A percentile compares a stretch with the other conserved stretches of the same genome.
phyloP scores from a whole-genome alignment of 2,113 vertebrate genomes.

The Gobius niger region DNA sequence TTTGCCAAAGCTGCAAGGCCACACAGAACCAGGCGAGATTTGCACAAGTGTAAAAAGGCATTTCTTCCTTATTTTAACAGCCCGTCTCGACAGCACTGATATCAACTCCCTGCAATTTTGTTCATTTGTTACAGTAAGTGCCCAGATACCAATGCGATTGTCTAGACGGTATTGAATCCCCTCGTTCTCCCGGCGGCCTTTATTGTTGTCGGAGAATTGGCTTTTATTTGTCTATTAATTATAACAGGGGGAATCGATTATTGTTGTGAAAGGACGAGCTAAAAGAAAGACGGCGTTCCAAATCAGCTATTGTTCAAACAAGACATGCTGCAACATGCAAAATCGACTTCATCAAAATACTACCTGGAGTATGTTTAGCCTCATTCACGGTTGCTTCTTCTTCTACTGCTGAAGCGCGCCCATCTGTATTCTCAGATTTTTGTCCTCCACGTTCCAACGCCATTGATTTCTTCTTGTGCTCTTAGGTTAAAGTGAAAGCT shows the following conservation, averaged over 20 bases:
- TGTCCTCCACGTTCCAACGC: too few species aligned
- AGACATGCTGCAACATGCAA: too few species aligned
- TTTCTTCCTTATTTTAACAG: neutral
- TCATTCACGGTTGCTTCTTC: too few species aligned
- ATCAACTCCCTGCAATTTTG: neutral
- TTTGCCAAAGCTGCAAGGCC: neutral
- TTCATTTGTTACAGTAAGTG: conserved; percentile 3
- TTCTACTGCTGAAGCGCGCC: too few species aligned
- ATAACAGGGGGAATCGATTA: neutral
- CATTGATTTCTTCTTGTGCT: too few species aligned
- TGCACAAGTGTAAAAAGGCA: neutral
- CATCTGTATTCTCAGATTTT: too few species aligned
- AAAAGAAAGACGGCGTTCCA: neutral
- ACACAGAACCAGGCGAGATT: neutral
- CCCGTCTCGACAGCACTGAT: neutral
- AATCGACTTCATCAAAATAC: too few species aligned
- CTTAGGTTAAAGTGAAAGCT: too few species aligned
- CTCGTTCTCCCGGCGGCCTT: neutral
- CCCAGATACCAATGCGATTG: neutral
- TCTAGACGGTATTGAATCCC: neutral
- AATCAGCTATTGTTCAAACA: too few species aligned
- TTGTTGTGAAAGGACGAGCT: neutral
- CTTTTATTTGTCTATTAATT: conserved; percentile 5
- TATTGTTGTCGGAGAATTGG: neutral
- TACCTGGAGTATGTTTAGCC: too few species aligned